Base-by-base conservation (phyloP, 2,888 invertebrate species). In the Dryobota labecula region DNA sequence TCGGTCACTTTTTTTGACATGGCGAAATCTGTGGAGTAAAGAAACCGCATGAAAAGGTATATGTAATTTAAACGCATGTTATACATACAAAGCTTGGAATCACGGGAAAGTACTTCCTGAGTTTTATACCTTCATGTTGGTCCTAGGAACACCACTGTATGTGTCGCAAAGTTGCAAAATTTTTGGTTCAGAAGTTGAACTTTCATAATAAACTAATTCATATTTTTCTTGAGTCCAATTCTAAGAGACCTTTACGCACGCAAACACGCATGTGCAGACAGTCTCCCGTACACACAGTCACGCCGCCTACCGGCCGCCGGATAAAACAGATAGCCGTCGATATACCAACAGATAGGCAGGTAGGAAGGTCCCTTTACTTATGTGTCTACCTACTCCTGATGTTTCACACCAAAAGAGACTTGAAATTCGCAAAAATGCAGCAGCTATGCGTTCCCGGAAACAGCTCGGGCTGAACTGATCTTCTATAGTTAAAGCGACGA, bases 1-100 rank as follows among this genome's bases (percentile, higher is more conserved):
- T 30, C 15, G 33, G n/a, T 61, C n/a, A n/a, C 2, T 33, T 49
- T 33, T 61, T 61, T 61, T 49, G 61, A 33, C 61, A 61, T 61
- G n/a, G 33, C 18, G 3, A 61, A n/a, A 7, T 61, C 61, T 61
- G 61, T 24, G 49, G 18, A 49, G n/a, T 18, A n/a, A 15, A 18
- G 49, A 33, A 9, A 33, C n/a, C n/a, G 9, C 6, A 30, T 33
- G 6, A 8, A 49, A 27, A 7, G 2, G n/a, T n/a, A 18, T 41
- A 13, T 27, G 58, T 27, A 7, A 58, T 58, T 27, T 58, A 45
- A 61, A n/a, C 1, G 45, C 30, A n/a, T 43, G n/a, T 30, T 30
- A 2, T 43, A 27, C 5, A 24, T 2, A 30, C 9, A 61, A n/a
- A n/a, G 45, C 6, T 15, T 61, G 45, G 45, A 43, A 30, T 30